Evolutionary conservation across 2,113 vertebrate species (phyloP).

Genomic region (Ptyas mucosa): DNA sequence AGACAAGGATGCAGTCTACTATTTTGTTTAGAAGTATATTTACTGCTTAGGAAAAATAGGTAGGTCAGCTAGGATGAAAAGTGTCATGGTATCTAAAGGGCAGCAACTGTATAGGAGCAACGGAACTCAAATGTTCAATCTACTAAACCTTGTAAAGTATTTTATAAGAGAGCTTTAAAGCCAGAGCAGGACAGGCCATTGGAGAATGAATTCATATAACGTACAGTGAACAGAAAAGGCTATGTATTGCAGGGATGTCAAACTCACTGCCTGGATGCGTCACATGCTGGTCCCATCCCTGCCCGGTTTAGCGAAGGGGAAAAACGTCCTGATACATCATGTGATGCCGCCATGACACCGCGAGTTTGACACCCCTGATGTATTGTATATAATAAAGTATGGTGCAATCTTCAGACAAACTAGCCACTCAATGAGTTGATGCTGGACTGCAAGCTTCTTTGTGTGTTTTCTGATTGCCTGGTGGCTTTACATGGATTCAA

Average conservation of each 20-base stretch:
- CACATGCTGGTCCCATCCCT: too few relatives aligned
- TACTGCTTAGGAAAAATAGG: background rate
- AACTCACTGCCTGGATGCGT: too few relatives aligned
- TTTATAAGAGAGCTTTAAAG: background rate
- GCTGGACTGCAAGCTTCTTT: background rate
- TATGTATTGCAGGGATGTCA: background rate
- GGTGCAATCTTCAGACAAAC: background rate
- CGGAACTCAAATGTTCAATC: background rate
- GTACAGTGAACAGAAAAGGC: background rate
- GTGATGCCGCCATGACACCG: fast-evolving
- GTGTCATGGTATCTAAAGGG: background rate
- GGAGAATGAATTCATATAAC: background rate
- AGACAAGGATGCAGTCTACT: background rate
- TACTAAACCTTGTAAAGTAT: background rate
- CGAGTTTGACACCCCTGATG: too few relatives aligned
- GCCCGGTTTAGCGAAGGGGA: too few relatives aligned
- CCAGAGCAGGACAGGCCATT: background rate
- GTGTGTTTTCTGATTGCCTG: background rate
- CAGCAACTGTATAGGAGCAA: background rate
- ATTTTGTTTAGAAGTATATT: background rate
- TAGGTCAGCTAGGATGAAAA: background rate
- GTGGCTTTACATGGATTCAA: background rate
- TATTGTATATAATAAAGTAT: background rate
- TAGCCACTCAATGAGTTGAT: background rate
- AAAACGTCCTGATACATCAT: too few relatives aligned